Evolutionary conservation across 2,888 invertebrate genomes (phyloP).

Genomic region (Drosophila tanythrix): DNA sequence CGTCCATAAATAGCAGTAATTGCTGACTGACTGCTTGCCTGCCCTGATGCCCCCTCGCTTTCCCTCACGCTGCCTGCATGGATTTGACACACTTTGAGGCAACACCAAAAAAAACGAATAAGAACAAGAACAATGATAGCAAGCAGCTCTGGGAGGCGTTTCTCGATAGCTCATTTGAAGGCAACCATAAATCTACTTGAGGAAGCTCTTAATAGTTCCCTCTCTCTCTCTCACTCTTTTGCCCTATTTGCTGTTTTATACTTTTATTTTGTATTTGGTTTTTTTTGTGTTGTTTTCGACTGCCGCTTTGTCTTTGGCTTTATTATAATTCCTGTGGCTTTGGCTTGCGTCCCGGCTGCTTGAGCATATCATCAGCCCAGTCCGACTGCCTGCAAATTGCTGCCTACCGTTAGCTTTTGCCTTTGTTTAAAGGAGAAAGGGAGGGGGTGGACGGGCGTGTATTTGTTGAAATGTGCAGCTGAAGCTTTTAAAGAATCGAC

Average conservation of each 20-base stretch:
- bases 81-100: slow-evolving; percentile 73
- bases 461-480: slow-evolving; percentile 46
- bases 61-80: slow-evolving; percentile 46
- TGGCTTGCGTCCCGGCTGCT: slow-evolving; percentile 25
- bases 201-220: slow-evolving; percentile 70
- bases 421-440: slow-evolving; percentile 22
- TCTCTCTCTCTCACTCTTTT: slow-evolving; percentile 16
- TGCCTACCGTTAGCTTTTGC: slow-evolving; percentile 49
- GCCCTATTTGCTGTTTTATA: slow-evolving; percentile 24
- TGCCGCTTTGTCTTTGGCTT: slow-evolving; percentile 50
- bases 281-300: slow-evolving; percentile 33
- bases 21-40: slow-evolving; percentile 54
- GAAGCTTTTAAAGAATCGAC: slow-evolving; percentile 40
- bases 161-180: slow-evolving; percentile 51
- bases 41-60: not conserved
- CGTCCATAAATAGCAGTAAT: slow-evolving; percentile 77
- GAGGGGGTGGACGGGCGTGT: not conserved
- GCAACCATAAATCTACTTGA: slow-evolving; percentile 79
- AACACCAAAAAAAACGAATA: slow-evolving; percentile 27
- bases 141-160: slow-evolving; percentile 9
- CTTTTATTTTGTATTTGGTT: slow-evolving; percentile 18
- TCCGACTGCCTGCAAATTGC: slow-evolving; percentile 41
- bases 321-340: slow-evolving; percentile 48
- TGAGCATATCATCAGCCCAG: slow-evolving; percentile 32
- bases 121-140: slow-evolving; percentile 45